Evolutionary conservation across 2,113 vertebrate species (phyloP), one percentile per base, ranked within the genome.

Genomic region (Urocynchramus pylzowi): DNA sequence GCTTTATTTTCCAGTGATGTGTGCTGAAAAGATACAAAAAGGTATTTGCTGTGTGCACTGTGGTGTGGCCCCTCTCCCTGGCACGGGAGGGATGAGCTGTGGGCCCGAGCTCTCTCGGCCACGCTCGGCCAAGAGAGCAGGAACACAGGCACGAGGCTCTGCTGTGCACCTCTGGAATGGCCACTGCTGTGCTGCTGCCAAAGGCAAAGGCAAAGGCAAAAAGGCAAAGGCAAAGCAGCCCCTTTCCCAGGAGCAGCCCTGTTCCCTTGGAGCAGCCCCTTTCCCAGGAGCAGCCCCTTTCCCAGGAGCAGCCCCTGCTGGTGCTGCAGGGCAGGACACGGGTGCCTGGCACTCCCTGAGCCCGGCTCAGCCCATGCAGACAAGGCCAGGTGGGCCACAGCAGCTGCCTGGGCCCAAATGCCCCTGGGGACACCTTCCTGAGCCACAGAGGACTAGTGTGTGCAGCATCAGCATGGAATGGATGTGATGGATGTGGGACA

Each of bases 381-480:
- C 47, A 16, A 17, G 54, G 59, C 74, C 33, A 54, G 61, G n/a
- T 27, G 39, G 35, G 18, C 33, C 2, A 1, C 73, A 53, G 57
- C 71, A 20, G 60, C 70, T 49, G 42, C 50, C 60, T 9, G 49
- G 22, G 16, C 39, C 63, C 39, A 26, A 17, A 7, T 8, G 50
- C 19, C 74, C 39, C 7, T 1, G 20, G 45, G 8, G 28, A 70
- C n/a, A 24, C 20, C 44, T 64, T 59, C 47, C 39, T 31, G 50
- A 69, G 45, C 56, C 20, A 2, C 2, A 11, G 10, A 1, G 23
- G 13, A n/a, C 5, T 23, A 12, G 20, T 0, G 0, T 4, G 28
- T 16, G 54, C 73, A 3, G 31, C 84, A 56, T 50, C 54, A 37
- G 11, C 24, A 19, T 1, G 1, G 19, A 27, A 54, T 0, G 0